Conservation (phyloP, 1,140 invertebrate species). For the Yoshiicerus persimilis region DNA sequence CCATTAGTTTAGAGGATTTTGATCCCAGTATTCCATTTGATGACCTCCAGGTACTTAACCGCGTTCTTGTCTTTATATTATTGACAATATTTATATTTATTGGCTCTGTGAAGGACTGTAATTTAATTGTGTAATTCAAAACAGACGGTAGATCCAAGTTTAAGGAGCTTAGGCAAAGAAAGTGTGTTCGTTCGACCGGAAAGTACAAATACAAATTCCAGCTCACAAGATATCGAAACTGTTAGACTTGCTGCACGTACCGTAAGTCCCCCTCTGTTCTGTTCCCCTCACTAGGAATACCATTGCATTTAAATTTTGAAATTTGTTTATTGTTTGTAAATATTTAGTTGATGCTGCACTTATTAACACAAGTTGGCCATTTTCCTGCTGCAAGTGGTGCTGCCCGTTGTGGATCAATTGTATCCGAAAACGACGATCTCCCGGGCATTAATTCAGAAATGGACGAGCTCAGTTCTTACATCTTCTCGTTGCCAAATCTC, state of each 20-base stretch:
- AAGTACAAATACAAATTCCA: constrained; percentile 40
- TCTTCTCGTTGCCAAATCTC: constrained; percentile 83
- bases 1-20: constrained; percentile 62
- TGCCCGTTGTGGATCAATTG: constrained; percentile 75
- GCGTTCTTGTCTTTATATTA: not conserved
- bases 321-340: not conserved
- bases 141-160: not conserved
- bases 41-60: constrained; percentile 58
- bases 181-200: constrained; percentile 45
- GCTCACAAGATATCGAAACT: constrained; percentile 51
- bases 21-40: constrained; percentile 70
- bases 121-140: not conserved
- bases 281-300: not conserved
- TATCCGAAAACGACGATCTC: constrained; percentile 92
- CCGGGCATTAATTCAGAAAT: constrained; percentile 64
- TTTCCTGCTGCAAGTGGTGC: constrained; percentile 83
- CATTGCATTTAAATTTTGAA: not conserved
- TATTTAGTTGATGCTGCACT: constrained; percentile 67
- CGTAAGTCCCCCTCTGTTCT: too few relatives aligned
- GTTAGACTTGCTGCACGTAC: constrained; percentile 57
- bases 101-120: not conserved
- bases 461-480: constrained; percentile 72
- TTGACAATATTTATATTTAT: not conserved
- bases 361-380: constrained; percentile 83
- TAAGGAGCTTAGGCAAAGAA: constrained; percentile 42